A percentile compares a stretch with the other conserved stretches of the same genome.
Conservation (phyloP, 2,888 invertebrate genomes). For the Sphecodes monilicornis region DNA sequence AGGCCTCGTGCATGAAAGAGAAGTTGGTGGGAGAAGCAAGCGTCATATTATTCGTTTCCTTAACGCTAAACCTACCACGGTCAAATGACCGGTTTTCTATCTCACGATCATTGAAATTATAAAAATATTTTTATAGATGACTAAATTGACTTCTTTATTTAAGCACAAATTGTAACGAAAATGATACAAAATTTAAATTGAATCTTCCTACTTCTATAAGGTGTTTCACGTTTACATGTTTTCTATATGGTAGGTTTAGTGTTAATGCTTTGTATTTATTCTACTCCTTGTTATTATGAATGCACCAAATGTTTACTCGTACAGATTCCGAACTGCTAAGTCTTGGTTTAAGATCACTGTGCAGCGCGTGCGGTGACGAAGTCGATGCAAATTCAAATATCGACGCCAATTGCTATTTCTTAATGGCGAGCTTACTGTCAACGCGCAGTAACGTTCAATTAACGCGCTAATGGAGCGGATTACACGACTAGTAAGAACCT, state of each 20-base stretch:
- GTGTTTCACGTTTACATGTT: no score
- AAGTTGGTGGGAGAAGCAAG: no score
- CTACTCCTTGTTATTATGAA: neutral
- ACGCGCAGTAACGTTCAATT: constrained; percentile 78
- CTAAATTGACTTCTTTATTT: no score
- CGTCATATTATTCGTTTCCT: no score
- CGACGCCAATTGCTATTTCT: constrained; percentile 63
- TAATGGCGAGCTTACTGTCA: constrained; percentile 78
- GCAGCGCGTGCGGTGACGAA: neutral
- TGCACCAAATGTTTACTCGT: neutral
- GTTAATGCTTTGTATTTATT: neutral
- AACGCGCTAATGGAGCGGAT: constrained; percentile 79
- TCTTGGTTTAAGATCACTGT: neutral
- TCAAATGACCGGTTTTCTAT: no score
- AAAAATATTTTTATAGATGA: no score
- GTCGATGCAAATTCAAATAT: constrained; percentile 12
- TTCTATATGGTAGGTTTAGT: neutral
- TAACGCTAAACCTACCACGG: no score
- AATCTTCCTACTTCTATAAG: no score
- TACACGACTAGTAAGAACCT: constrained; percentile 53
- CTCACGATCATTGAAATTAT: no score
- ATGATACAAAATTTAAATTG: no score
- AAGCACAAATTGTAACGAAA: no score
- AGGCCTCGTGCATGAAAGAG: no score
- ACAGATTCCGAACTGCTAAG: neutral